Evolutionary conservation across 1,140 invertebrate species (phyloP).

Genomic region (Drosophila teissieri): DNA sequence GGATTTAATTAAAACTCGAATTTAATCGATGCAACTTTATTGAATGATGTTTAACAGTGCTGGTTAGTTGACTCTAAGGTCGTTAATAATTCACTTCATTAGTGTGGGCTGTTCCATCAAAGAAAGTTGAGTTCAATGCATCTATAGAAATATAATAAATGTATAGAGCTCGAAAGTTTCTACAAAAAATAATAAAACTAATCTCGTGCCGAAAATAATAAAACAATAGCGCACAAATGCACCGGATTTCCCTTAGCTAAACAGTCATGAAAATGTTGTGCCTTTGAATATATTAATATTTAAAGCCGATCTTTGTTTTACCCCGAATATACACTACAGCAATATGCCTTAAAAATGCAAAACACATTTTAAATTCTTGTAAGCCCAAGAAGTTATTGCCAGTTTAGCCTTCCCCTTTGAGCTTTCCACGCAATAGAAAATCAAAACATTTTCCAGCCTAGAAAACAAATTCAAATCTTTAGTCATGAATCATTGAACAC

Average conservation of each 20-base stretch:
- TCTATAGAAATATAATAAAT: background rate
- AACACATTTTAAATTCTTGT: slow-evolving; percentile 15
- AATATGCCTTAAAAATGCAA: background rate
- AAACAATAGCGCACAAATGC: background rate
- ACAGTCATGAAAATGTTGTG: background rate
- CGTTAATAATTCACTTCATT: slow-evolving; percentile 10
- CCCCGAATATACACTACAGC: background rate
- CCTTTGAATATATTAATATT: background rate
- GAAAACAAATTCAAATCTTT: slow-evolving; percentile 67
- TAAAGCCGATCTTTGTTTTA: background rate
- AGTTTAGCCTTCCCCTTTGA: slow-evolving; percentile 19
- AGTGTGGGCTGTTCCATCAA: background rate
- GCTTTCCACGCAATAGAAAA: slow-evolving; percentile 24
- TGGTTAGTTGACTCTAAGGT: slow-evolving; percentile 9
- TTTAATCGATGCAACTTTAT: slow-evolving; percentile 45
- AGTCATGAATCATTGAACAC: slow-evolving; percentile 74
- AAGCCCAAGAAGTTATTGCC: slow-evolving; percentile 43
- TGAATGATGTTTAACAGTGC: slow-evolving; percentile 13
- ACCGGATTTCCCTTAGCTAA: background rate
- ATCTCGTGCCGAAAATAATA: background rate
- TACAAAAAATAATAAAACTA: background rate
- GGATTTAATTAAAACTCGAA: slow-evolving; percentile 60
- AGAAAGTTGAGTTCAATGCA: background rate
- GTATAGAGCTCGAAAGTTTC: background rate
- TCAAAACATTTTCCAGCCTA: slow-evolving; percentile 11